Percentiles rank a stretch among this genome's conserved stretches.
Conservation (phyloP, 2,113 vertebrate species). For the Zootoca vivipara region DNA sequence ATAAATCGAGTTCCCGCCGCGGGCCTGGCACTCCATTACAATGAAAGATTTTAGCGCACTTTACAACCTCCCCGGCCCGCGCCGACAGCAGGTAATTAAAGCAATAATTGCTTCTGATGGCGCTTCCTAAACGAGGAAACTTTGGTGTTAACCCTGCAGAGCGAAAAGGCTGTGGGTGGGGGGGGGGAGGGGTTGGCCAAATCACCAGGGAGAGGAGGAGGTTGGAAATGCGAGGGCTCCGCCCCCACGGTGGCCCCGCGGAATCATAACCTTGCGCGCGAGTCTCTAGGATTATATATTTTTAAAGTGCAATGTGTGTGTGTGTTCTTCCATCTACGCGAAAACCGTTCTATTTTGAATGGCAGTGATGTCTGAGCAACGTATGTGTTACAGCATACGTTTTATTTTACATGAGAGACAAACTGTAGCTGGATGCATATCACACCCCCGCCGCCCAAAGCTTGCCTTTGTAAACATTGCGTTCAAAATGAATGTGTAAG, state of each 20-base stretch:
- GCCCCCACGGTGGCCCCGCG: background rate
- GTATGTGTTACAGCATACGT: background rate
- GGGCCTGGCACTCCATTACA: conserved; percentile 76
- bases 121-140: conserved; percentile 68
- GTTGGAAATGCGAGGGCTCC: background rate
- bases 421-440: too few relatives aligned
- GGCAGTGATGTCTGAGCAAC: background rate
- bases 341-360: background rate
- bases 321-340: too few relatives aligned
- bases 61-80: conserved; percentile 65
- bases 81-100: conserved; percentile 82
- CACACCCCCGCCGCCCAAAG: too few relatives aligned
- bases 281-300: background rate
- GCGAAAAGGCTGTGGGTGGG: background rate
- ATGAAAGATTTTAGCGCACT: conserved; percentile 76
- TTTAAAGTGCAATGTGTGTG: background rate
- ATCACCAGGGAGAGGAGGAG: background rate
- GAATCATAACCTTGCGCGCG: background rate
- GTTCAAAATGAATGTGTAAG: background rate
- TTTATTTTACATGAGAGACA: background rate
- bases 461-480: background rate
- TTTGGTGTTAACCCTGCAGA: conserved; percentile 30
- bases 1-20: conserved; percentile 69
- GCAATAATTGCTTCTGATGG: conserved; percentile 81
- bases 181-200: background rate